Percentiles rank a stretch among this genome's conserved stretches.
phyloP scores from a whole-genome alignment of 2,113 vertebrate genomes.

The Hyaena hyaena region DNA sequence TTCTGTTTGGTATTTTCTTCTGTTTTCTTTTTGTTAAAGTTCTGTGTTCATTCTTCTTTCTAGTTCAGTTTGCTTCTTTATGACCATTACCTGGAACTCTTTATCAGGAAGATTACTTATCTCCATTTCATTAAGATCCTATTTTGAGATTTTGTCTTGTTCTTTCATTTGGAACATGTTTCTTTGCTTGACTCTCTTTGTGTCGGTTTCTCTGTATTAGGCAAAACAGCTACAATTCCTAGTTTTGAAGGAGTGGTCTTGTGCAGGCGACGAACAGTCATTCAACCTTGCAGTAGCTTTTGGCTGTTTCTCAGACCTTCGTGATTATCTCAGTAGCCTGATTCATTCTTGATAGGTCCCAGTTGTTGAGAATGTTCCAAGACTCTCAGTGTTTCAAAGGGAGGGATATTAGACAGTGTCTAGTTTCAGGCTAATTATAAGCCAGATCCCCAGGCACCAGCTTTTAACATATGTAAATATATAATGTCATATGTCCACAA shows the following conservation, averaged over 20 bases:
- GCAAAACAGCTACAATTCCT: background rate
- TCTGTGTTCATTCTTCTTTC: background rate
- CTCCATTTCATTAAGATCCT: background rate
- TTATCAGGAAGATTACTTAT: background rate
- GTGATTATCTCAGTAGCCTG: background rate
- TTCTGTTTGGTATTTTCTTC: background rate
- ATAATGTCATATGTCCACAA: too few relatives aligned
- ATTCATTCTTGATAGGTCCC: background rate
- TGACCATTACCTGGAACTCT: background rate
- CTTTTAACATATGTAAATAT: too few relatives aligned
- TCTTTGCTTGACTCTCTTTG: background rate
- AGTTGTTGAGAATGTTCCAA: background rate
- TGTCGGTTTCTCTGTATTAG: background rate
- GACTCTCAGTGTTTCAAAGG: background rate
- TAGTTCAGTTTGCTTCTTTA: background rate
- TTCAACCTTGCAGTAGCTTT: background rate
- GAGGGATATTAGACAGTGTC: too few relatives aligned
- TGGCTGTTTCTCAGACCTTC: background rate
- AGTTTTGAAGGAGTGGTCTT: background rate
- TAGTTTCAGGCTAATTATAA: too few relatives aligned
- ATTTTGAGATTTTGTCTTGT: background rate
- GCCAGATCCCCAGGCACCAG: too few relatives aligned
- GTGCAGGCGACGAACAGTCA: background rate
- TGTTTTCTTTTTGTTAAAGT: background rate
- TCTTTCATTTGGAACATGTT: background rate